A percentile compares a stretch with the other conserved stretches of the same genome.
phyloP scores from a whole-genome alignment of 2,113 vertebrate species.

The Phylloscopus trochiloides region DNA sequence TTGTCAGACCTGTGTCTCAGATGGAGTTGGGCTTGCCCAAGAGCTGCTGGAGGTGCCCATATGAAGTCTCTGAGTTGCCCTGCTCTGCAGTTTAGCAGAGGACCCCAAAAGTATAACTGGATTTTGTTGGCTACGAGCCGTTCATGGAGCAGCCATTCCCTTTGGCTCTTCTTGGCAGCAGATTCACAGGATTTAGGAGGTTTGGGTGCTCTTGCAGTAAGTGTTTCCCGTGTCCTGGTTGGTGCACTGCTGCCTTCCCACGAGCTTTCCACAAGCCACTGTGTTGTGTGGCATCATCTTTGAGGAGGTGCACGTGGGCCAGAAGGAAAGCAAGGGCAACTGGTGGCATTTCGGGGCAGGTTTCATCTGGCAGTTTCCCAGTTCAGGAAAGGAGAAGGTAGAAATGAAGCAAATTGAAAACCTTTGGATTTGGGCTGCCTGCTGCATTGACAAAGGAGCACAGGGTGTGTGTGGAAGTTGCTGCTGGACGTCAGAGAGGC shows the following conservation, averaged over 20 bases:
- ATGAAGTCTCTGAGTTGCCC: background rate
- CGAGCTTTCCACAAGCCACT: background rate
- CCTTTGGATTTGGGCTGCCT: background rate
- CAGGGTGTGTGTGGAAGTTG: accelerated
- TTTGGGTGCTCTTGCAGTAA: background rate
- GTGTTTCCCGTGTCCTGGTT: background rate
- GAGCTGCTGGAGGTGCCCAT: background rate
- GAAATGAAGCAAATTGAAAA: background rate
- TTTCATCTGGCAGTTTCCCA: background rate
- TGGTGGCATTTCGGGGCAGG: accelerated
- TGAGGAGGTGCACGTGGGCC: background rate
- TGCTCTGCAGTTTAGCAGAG: background rate
- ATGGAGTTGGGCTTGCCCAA: background rate
- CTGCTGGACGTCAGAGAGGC: accelerated
- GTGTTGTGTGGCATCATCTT: background rate
- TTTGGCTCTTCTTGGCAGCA: background rate
- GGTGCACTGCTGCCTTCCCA: background rate
- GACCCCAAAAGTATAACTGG: background rate
- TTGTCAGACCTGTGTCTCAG: background rate
- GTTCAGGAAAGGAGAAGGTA: background rate
- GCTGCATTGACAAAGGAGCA: accelerated
- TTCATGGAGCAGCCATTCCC: background rate
- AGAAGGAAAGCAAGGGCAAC: background rate
- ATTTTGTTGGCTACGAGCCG: background rate
- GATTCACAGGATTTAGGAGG: background rate